Evolutionary conservation across 2,113 vertebrate genomes (phyloP), one percentile per base, ranked within the genome.

Genomic region (Noturus placidus): DNA sequence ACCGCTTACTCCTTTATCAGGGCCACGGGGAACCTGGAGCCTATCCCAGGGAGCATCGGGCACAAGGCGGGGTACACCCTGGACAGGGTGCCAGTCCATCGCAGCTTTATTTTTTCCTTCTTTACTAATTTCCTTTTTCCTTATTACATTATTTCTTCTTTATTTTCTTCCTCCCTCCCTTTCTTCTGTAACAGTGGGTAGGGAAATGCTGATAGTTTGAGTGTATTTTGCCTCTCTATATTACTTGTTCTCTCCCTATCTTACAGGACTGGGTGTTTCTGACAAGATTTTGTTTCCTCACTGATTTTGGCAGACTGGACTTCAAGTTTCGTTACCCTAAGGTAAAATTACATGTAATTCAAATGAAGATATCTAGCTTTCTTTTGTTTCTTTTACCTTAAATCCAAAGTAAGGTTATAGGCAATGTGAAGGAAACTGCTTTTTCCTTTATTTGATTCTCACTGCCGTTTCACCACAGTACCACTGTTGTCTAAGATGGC

Each of bases 221-320:
- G 15, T 52, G 80, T 82, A 84, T 85, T 86, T 88, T 84, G 54
- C 50, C 57, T 27, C 7, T 56, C 27, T 38, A 4, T 6, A 63
- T 25, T 50, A 33, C n/a, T 33, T 86, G 22, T 87, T 6, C 82
- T 85, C 54, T 85, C 74, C 33, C 33, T 46, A 1, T n/a, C 81
- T 87, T 27, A 70, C 91, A 93, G 93, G 94, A 96, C 91, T 95
- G 89, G 95, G 93, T 96, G 90, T 95, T 95, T 90, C 94, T 95
- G 86, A 95, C 95, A 67, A 94, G 95, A 78, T 96, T 96, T 92
- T 95, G 95, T 88, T 96, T 95, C 89, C 94, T 95, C 72, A 96
- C 95, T 0, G 94, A 95, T 85, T 96, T 94, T 84, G 95, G 94
- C 54, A 91, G 94, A n/a, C 87, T 95, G 89, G 94, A 93, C 86